Conservation (phyloP, 2,113 vertebrate species). For the Chloebia gouldiae region DNA sequence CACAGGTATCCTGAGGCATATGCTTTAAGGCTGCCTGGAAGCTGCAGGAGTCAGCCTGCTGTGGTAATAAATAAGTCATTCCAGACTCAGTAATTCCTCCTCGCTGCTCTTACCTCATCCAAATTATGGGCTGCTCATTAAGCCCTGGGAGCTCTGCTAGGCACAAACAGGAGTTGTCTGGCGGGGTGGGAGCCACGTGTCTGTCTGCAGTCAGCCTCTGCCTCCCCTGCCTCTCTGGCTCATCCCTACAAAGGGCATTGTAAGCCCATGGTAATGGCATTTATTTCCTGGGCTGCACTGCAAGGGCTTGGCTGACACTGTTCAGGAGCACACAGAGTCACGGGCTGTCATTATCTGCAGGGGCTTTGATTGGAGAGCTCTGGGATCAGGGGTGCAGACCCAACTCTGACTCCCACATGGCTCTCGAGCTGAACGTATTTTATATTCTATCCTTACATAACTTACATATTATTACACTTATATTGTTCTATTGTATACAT, state of each 20-base stretch:
- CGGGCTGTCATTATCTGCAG: not conserved
- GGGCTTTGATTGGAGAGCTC: not conserved
- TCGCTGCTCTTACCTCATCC: not conserved
- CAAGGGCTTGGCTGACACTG: not conserved
- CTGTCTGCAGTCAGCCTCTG: not conserved
- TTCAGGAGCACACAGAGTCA: no score
- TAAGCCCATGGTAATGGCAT: no score
- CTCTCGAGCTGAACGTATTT: no score
- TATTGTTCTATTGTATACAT: no score
- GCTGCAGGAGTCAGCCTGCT: not conserved
- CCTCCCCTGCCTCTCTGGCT: not conserved
- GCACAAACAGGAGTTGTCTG: not conserved
- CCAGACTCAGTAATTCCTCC: not conserved
- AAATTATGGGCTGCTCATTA: not conserved
- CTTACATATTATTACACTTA: no score
- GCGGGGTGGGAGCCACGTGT: not conserved
- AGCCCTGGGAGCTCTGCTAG: not conserved
- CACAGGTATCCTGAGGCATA: not conserved
- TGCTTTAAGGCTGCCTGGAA: slow-evolving; percentile 31
- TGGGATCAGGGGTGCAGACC: no score
- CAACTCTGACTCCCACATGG: no score
- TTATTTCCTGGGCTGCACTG: not conserved
- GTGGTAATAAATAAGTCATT: slow-evolving; percentile 1
- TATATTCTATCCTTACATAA: no score
- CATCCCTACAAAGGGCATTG: not conserved